These are phyloP conservation scores for Telenomus remus DNA, from an alignment of 1,140 invertebrate species.

Conservation along the genomic window DNA sequence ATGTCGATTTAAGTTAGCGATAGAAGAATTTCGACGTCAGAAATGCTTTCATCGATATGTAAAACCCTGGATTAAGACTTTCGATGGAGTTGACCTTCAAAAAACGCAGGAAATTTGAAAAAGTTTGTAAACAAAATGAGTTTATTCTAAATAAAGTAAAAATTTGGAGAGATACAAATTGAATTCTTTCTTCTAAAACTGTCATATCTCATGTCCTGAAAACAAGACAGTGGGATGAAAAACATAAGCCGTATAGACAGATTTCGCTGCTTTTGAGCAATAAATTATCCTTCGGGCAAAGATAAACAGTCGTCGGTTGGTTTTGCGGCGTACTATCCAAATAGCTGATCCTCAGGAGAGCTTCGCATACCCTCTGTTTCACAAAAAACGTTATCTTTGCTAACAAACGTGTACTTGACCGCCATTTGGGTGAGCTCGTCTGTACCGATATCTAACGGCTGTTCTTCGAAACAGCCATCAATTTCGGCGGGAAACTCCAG, in stretches of 20 bases:
- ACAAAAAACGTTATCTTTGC: not conserved
- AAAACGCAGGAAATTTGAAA: too few species aligned
- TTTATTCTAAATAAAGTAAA: too few species aligned
- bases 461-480: not conserved
- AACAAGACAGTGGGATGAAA: conserved; percentile 19
- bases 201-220: not conserved
- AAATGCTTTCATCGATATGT: too few species aligned
- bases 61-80: too few species aligned
- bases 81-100: too few species aligned
- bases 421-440: conserved; percentile 1
- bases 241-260: conserved; percentile 37
- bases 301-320: conserved; percentile 14
- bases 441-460: not conserved
- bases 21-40: too few species aligned
- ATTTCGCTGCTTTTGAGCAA: conserved; percentile 25
- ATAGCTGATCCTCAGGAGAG: conserved; percentile 14
- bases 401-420: conserved; percentile 2
- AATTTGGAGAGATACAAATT: too few species aligned
- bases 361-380: conserved; percentile 3
- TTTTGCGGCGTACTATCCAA: not conserved
- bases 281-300: conserved; percentile 28
- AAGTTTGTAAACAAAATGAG: too few species aligned
- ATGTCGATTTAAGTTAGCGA: too few species aligned
- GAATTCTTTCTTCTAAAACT: too few species aligned
- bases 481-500: conserved; percentile 2